Evolutionary conservation across 2,797 vertebrate genomes (phyloP), one percentile per base, ranked within the genome.

Genomic region (Myoxocephalus aenaeus): DNA sequence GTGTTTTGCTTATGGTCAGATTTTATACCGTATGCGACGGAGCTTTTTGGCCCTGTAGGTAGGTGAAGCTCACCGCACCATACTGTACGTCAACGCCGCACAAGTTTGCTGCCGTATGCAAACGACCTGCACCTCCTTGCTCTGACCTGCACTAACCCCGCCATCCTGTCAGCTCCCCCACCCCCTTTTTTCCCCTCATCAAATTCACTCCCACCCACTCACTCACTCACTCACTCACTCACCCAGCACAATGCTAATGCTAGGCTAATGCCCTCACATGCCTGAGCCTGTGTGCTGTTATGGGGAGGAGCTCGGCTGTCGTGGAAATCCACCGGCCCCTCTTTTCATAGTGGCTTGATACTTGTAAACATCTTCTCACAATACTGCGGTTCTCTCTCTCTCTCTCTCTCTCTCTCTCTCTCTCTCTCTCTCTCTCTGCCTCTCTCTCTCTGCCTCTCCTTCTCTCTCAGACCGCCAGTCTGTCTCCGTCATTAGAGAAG

Each of bases 21-120:
- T 94, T 95, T 97, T 90, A 97, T 98, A 96, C 95, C 95, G 87
- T 97, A 96, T 93, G 96, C 96, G 86, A 95, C 95, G 96, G 96
- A 97, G 94, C 79, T 87, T 94, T 97, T 98, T 93, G 95, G 96
- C 93, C 95, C 96, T 89, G 93, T 98, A 97, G 97, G 96, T 97
- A 97, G 95, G 96, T 97, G 92, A 91, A 42, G 81, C 85, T 89
- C 82, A 86, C 77, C 6, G 44, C 70, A 80, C 83, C 77, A 17
- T 54, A 64, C 79, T 36, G n/a, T 12, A 62, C 82, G 67, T 80
- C 77, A 18, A 82, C 53, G 20, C 68, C 70, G 54, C 65, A 20
- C 25, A 54, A 14, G 58, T 89, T 81, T 90, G 83, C 88, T 70
- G 63, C 80, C 72, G 22, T 75, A 29, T 25, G 77, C 84, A 75